Evolutionary conservation across 2,113 vertebrate genomes (phyloP).

Genomic region (Myiozetetes cayanensis): DNA sequence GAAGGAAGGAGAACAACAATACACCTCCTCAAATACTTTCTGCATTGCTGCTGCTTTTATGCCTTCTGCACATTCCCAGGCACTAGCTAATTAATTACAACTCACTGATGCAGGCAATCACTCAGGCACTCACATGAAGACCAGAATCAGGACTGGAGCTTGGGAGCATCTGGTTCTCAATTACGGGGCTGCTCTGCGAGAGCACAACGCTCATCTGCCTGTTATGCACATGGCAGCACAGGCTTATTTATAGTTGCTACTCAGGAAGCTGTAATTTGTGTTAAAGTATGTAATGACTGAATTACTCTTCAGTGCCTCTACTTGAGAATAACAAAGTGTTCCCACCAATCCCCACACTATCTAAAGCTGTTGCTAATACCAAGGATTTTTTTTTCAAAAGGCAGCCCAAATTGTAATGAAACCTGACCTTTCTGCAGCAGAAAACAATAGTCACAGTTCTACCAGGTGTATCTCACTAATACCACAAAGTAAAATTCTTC

Average conservation of each 20-base stretch:
- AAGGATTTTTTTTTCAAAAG: slow-evolving; percentile 15
- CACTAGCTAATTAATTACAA: slow-evolving; percentile 17
- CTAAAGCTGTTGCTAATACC: background rate
- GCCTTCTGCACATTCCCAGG: background rate
- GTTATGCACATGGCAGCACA: background rate
- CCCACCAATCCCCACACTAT: background rate
- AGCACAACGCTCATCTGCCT: background rate
- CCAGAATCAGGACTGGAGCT: background rate
- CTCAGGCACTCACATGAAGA: background rate
- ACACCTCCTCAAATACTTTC: background rate
- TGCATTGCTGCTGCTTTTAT: background rate
- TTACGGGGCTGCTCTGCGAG: background rate
- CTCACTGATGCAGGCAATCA: slow-evolving; percentile 11
- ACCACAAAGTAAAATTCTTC: background rate
- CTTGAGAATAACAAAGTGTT: background rate
- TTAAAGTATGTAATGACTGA: slow-evolving; percentile 33
- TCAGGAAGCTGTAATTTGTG: slow-evolving; percentile 48
- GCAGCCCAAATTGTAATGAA: background rate
- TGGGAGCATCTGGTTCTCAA: slow-evolving; percentile 6
- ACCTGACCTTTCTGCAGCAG: background rate
- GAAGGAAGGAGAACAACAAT: background rate
- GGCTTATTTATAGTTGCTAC: slow-evolving; percentile 31
- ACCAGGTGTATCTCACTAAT: background rate
- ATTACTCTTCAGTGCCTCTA: background rate
- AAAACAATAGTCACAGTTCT: background rate